Conservation (phyloP, 2,113 vertebrate species). For the Gnathonemus echidnorhynchus region DNA sequence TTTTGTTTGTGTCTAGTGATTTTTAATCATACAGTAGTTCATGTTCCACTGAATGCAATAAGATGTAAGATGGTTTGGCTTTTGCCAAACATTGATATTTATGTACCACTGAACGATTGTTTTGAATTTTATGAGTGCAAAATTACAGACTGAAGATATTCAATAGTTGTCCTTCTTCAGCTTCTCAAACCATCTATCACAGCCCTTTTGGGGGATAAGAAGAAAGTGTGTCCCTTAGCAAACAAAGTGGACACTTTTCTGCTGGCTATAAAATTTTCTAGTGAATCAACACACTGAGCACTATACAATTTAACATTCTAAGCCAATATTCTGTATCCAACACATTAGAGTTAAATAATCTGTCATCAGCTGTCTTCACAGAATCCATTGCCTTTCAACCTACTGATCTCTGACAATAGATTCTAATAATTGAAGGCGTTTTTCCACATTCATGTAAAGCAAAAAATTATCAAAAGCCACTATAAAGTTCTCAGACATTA, state of each 20-base stretch:
- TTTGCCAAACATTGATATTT: not conserved
- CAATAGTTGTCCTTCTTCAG: not conserved
- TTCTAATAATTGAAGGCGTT: not conserved
- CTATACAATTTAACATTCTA: not conserved
- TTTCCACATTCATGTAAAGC: not conserved
- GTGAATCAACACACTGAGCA: not conserved
- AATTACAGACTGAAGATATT: not conserved
- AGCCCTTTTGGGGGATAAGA: not conserved
- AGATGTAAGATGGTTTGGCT: not conserved
- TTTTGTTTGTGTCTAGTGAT: not conserved
- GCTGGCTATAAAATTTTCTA: not conserved
- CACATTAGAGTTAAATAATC: not conserved
- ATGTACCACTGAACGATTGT: not conserved
- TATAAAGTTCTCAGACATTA: not conserved
- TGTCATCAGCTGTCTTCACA: not conserved
- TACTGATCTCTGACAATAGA: not conserved
- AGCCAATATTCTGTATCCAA: not conserved
- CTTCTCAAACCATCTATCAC: not conserved
- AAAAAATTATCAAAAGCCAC: not conserved
- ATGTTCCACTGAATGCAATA: not conserved
- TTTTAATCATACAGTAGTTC: not conserved
- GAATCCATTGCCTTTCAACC: not conserved
- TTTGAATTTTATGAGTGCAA: not conserved
- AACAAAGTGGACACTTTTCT: not conserved
- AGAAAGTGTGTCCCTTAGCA: not conserved